Evolutionary conservation across 2,888 invertebrate species (phyloP).

Genomic region (Onchidella celtica): DNA sequence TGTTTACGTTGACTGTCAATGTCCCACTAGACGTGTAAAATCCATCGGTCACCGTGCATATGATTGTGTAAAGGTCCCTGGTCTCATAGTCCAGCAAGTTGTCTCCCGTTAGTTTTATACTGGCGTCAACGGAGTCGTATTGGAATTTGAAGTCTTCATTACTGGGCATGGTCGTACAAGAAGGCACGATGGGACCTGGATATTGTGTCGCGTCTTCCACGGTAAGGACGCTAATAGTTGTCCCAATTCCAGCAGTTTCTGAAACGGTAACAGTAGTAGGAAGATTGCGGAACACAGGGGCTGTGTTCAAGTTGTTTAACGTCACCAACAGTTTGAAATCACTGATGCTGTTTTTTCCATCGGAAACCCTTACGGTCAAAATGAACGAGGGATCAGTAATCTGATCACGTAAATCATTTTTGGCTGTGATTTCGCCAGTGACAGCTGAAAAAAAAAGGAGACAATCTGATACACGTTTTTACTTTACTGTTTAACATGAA

Average conservation of each 20-base stretch:
- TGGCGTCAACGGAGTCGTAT: slow-evolving; percentile 17
- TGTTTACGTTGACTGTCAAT: slow-evolving; percentile 49
- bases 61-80: slow-evolving; percentile 47
- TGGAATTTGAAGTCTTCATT: slow-evolving; percentile 44
- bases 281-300: slow-evolving; percentile 42
- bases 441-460: slow-evolving; percentile 21
- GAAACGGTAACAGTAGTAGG: slow-evolving; percentile 39
- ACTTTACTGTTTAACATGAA: no score
- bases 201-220: slow-evolving; percentile 8
- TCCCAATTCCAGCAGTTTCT: slow-evolving; percentile 19
- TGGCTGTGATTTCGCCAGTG: slow-evolving; percentile 38
- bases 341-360: slow-evolving; percentile 46
- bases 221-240: slow-evolving; percentile 21
- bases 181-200: background rate
- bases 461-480: no score
- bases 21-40: slow-evolving; percentile 44
- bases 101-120: slow-evolving; percentile 22
- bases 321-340: slow-evolving; percentile 44
- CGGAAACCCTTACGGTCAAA: slow-evolving; percentile 46
- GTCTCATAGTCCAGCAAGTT: slow-evolving; percentile 51
- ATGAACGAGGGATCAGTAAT: slow-evolving; percentile 19
- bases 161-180: slow-evolving; percentile 28
- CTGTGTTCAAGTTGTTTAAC: slow-evolving; percentile 44
- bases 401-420: slow-evolving; percentile 35
- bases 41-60: slow-evolving; percentile 48